Evolutionary conservation across 2,888 invertebrate species (phyloP).

Genomic region (Brachylomia viminalis): DNA sequence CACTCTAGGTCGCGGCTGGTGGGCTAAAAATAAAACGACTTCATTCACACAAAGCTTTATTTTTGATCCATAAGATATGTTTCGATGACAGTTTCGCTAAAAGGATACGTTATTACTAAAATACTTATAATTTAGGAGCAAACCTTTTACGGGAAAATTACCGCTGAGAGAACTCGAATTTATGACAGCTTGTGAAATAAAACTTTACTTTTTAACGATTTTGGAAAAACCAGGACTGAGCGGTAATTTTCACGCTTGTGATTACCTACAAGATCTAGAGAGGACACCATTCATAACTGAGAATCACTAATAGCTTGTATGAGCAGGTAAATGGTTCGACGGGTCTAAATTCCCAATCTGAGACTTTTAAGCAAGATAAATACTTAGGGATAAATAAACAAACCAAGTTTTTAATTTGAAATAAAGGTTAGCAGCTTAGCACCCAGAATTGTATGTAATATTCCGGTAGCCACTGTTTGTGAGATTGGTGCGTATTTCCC

Average conservation of each 20-base stretch:
- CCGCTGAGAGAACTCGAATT: neutral
- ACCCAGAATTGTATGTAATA: no score
- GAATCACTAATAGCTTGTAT: neutral
- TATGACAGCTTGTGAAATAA: neutral
- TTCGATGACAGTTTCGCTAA: conserved; percentile 53
- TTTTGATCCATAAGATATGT: conserved; percentile 68
- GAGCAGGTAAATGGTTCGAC: no score
- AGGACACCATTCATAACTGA: neutral
- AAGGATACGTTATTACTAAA: conserved; percentile 11
- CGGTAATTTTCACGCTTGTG: conserved; percentile 15
- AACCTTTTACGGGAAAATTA: conserved; percentile 1
- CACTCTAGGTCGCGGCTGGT: conserved; percentile 34
- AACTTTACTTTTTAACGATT: neutral
- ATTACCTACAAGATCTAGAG: neutral
- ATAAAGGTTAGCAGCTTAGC: neutral
- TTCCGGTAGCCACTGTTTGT: no score
- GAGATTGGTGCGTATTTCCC: neutral
- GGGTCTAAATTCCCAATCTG: no score
- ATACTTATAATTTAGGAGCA: neutral
- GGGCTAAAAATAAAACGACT: conserved; percentile 57
- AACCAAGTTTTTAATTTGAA: neutral
- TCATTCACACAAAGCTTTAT: conserved; percentile 71
- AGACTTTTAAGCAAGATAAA: no score
- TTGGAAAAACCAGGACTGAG: neutral
- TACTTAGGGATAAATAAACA: neutral